Conservation (phyloP, 2,888 invertebrate genomes). For the Gastrophysa polygoni region DNA sequence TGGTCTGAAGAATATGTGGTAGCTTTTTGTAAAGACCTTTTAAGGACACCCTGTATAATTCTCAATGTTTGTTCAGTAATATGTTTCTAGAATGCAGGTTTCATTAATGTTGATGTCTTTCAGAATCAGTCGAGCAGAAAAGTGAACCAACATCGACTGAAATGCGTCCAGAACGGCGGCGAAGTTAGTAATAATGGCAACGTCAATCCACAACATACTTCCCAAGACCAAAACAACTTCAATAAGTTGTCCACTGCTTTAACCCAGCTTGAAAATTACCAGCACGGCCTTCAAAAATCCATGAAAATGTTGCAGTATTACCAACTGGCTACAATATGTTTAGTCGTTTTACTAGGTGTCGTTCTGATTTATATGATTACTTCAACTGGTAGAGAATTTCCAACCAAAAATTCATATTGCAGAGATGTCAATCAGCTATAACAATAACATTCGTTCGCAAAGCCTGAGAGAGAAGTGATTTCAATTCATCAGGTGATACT, state of each 20-base stretch:
- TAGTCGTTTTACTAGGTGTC: conserved; percentile 54
- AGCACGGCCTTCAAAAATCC: conserved; percentile 59
- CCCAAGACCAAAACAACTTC: conserved; percentile 40
- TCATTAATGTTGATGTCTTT: no score
- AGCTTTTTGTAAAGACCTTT: no score
- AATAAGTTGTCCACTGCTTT: conserved; percentile 48
- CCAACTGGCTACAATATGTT: conserved; percentile 60
- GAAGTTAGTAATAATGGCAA: conserved; percentile 51
- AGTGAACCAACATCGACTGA: conserved; percentile 73
- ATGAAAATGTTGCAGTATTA: conserved; percentile 60
- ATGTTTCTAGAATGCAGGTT: no score
- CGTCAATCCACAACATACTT: conserved; percentile 11
- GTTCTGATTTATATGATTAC: conserved; percentile 34
- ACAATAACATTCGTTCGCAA: conserved; percentile 50
- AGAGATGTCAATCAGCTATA: conserved; percentile 42
- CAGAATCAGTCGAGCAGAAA: conserved; percentile 52
- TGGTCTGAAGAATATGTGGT: no score
- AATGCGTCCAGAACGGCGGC: conserved; percentile 65
- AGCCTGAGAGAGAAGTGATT: conserved; percentile 35
- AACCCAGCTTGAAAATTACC: conserved; percentile 57
- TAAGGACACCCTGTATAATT: no score
- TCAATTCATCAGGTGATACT: conserved; percentile 42
- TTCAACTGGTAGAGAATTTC: conserved; percentile 24
- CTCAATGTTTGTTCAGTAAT: no score
- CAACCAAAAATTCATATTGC: conserved; percentile 36